phyloP scores from a whole-genome alignment of 2,797 vertebrate species.

The Anniella stebbinsi region DNA sequence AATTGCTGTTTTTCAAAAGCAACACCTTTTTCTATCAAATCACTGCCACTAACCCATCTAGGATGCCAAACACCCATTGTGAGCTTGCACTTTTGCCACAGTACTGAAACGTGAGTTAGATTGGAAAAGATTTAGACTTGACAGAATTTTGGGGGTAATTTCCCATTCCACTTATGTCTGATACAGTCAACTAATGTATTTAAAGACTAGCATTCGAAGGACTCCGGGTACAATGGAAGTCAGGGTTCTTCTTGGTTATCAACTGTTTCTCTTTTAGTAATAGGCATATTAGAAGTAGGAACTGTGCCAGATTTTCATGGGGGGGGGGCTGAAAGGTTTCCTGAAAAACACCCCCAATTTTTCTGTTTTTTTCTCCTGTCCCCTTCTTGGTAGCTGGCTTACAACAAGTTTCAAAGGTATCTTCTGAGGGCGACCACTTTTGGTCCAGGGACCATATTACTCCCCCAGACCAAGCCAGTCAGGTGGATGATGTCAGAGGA shows the following conservation, averaged over 20 bases:
- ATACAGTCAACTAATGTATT: slow-evolving; percentile 1
- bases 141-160: not conserved
- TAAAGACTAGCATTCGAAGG: not conserved
- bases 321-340: not conserved
- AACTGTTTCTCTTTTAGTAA: slow-evolving; percentile 32
- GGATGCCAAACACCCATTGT: not conserved
- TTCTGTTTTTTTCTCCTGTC: not conserved
- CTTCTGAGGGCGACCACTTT: not conserved
- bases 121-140: slow-evolving; percentile 42
- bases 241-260: slow-evolving; percentile 47
- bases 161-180: slow-evolving; percentile 35
- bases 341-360: not conserved
- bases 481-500: too few species aligned
- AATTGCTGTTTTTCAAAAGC: slow-evolving; percentile 38
- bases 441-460: too few species aligned
- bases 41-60: slow-evolving; percentile 39
- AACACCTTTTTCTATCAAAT: slow-evolving; percentile 39
- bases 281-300: not conserved
- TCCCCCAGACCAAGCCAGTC: too few species aligned
- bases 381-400: not conserved
- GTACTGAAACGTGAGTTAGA: not conserved
- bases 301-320: not conserved
- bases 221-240: not conserved
- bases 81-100: slow-evolving; percentile 45
- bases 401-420: not conserved